Percentiles rank a stretch among this genome's conserved stretches.
Evolutionary conservation across 92 coral and sea anemone species (phyloP).

Genomic region (Zoanthus gigantus): DNA sequence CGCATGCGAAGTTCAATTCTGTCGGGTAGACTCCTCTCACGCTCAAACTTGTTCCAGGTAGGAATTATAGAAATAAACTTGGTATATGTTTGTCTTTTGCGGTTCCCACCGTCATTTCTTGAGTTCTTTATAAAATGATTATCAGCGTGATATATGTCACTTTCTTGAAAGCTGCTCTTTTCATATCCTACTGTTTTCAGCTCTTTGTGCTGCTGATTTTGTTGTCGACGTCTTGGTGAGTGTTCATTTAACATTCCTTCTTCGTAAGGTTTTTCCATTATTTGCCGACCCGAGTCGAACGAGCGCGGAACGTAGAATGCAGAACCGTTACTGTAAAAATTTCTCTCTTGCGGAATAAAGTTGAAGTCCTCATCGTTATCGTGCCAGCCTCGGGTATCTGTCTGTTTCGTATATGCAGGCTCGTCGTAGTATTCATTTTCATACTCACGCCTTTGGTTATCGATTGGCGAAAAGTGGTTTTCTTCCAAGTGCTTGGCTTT

Average conservation of each 20-base stretch:
- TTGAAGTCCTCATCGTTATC: background rate
- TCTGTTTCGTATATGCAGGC: background rate
- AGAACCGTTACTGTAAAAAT: conserved; percentile 1
- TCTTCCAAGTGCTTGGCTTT: background rate
- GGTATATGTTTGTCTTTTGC: conserved; percentile 54
- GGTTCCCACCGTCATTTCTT: conserved; percentile 9
- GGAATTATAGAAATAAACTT: conserved; percentile 83
- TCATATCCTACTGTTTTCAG: conserved; percentile 1
- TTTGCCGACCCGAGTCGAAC: background rate
- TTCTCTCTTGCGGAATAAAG: background rate
- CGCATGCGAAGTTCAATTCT: conserved; percentile 90
- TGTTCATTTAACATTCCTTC: background rate
- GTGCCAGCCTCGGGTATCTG: conserved; percentile 3
- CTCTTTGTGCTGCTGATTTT: background rate
- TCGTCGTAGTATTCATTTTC: background rate
- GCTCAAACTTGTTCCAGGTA: conserved; percentile 45
- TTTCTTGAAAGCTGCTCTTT: background rate
- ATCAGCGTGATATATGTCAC: background rate
- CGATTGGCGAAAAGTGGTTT: background rate
- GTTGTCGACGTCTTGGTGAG: background rate
- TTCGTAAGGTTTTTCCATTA: background rate
- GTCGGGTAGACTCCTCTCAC: conserved; percentile 78
- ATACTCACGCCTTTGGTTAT: conserved; percentile 22
- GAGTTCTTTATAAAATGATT: conserved; percentile 8
- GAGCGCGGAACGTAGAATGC: conserved; percentile 33